Percentiles rank a stretch among this genome's conserved stretches.
Evolutionary conservation across 1,140 invertebrate genomes (phyloP).

Genomic region (Orchesella cincta): DNA sequence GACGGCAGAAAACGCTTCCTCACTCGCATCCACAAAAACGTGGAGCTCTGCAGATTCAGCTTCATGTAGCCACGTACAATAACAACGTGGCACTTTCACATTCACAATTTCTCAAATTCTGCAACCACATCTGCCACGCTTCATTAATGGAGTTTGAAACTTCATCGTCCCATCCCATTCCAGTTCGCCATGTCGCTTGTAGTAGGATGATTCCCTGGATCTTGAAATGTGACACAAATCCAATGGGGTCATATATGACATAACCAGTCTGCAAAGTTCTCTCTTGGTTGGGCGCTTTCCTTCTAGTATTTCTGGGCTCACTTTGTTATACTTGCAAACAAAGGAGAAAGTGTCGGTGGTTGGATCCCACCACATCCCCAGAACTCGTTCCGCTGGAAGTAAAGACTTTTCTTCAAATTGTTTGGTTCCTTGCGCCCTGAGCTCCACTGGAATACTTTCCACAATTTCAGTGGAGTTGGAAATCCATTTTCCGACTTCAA

Average conservation of each 20-base stretch:
- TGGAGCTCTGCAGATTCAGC: slow-evolving; percentile 37
- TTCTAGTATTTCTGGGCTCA: neutral
- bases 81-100: slow-evolving; percentile 40
- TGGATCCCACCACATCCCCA: slow-evolving; percentile 34
- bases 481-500: neutral
- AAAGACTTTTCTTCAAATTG: neutral
- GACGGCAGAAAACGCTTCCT: slow-evolving; percentile 47
- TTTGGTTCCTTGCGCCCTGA: neutral
- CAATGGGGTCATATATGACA: slow-evolving; percentile 15
- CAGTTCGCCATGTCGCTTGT: slow-evolving; percentile 31
- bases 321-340: neutral
- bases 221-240: slow-evolving; percentile 5
- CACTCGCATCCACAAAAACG: slow-evolving; percentile 37
- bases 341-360: slow-evolving; percentile 25
- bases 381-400: slow-evolving; percentile 3
- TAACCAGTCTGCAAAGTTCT: neutral
- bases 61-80: slow-evolving; percentile 3
- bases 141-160: neutral
- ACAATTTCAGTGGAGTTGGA: neutral
- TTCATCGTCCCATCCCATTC: slow-evolving; percentile 46
- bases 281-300: neutral
- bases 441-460: slow-evolving; percentile 18
- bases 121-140: slow-evolving; percentile 29
- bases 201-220: slow-evolving; percentile 30
- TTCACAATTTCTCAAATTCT: neutral